A percentile compares a stretch with the other conserved stretches of the same genome.
These are phyloP conservation scores for Vanessa tameamea DNA, from an alignment of 1,140 invertebrate species.

Conservation along the genomic window DNA sequence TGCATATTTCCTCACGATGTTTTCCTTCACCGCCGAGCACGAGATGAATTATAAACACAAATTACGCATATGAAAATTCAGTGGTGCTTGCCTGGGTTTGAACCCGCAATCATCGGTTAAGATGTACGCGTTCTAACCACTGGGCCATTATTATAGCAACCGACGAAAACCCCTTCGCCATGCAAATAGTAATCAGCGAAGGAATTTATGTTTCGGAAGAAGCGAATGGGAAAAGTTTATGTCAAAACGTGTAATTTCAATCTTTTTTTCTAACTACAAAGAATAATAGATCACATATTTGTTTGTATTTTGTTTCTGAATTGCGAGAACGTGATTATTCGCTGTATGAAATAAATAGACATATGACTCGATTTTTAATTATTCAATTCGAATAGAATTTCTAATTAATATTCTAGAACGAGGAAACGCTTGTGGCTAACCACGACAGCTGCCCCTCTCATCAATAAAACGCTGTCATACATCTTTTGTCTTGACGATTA, in stretches of 20 bases:
- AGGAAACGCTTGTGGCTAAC: slow-evolving; percentile 20
- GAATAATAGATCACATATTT: slow-evolving; percentile 13
- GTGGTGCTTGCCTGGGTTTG: no score
- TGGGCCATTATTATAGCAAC: background rate
- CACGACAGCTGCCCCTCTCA: slow-evolving; percentile 67
- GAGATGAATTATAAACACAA: no score
- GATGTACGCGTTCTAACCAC: no score
- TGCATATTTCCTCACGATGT: no score
- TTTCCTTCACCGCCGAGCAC: no score
- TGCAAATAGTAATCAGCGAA: slow-evolving; percentile 29
- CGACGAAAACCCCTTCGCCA: slow-evolving; percentile 7
- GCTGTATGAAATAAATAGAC: no score
- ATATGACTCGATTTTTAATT: no score
- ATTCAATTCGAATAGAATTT: background rate
- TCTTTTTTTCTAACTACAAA: slow-evolving; percentile 13
- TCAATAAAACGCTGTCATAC: slow-evolving; percentile 69
- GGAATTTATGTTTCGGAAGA: slow-evolving; percentile 50
- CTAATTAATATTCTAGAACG: slow-evolving; percentile 2
- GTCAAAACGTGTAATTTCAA: slow-evolving; percentile 29
- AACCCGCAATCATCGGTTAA: no score
- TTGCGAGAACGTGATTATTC: no score
- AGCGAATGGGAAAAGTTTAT: slow-evolving; percentile 43
- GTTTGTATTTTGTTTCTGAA: background rate
- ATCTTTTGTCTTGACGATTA: slow-evolving; percentile 68
- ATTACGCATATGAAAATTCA: no score